phyloP scores from a whole-genome alignment of 2,888 invertebrate species.

The Drosophila vallismaia region DNA sequence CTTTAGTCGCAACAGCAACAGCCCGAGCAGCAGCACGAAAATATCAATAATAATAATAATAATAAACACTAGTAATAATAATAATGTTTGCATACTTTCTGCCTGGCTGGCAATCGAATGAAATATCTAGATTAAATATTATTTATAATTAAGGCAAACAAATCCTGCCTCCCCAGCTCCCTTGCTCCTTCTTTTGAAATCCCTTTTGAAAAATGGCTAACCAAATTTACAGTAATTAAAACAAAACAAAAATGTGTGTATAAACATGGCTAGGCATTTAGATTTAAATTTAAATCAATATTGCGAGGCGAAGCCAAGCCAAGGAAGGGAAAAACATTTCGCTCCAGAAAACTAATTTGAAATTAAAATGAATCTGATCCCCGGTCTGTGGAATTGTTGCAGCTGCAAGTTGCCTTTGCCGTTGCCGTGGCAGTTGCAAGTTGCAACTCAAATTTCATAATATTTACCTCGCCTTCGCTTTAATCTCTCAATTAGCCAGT shows the following conservation, averaged over 20 bases:
- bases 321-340: slow-evolving; percentile 4
- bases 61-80: slow-evolving; percentile 35
- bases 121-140: slow-evolving; percentile 59
- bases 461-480: slow-evolving; percentile 16
- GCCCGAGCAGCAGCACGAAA: slow-evolving; percentile 32
- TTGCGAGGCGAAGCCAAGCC: neutral
- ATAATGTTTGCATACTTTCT: slow-evolving; percentile 26
- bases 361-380: slow-evolving; percentile 27
- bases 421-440: slow-evolving; percentile 1
- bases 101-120: slow-evolving; percentile 40
- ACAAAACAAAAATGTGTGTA: slow-evolving; percentile 35
- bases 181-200: too few species aligned
- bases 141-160: slow-evolving; percentile 61
- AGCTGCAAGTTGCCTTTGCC: neutral
- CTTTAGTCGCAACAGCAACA: slow-evolving; percentile 60
- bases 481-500: slow-evolving; percentile 34
- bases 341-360: slow-evolving; percentile 31
- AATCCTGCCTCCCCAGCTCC: slow-evolving; percentile 2
- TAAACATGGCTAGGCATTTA: slow-evolving; percentile 13
- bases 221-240: slow-evolving; percentile 42
- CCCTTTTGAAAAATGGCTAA: slow-evolving; percentile 13
- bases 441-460: slow-evolving; percentile 19
- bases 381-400: slow-evolving; percentile 13
- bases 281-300: slow-evolving; percentile 33
- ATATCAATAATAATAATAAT: slow-evolving; percentile 37